Evolutionary conservation across 2,888 invertebrate genomes (phyloP).

Genomic region (Isotomurus palustris): DNA sequence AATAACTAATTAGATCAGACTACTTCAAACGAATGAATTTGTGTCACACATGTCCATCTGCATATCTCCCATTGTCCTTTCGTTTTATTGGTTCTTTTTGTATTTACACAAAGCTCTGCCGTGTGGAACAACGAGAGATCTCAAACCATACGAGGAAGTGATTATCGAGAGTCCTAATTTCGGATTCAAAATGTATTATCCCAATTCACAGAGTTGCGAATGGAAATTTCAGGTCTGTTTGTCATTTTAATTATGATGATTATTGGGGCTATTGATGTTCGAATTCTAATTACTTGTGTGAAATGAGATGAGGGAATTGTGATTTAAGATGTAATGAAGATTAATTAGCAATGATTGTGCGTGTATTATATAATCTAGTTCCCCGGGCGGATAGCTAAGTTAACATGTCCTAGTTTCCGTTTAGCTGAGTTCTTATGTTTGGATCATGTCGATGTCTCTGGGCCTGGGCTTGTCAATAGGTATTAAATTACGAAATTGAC

Average conservation of each 20-base stretch:
- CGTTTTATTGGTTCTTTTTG: too few species aligned
- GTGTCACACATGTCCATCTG: too few species aligned
- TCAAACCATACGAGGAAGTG: slow-evolving; percentile 29
- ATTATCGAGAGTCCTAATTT: slow-evolving; percentile 41
- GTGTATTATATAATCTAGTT: slow-evolving; percentile 1
- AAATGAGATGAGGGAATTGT: too few species aligned
- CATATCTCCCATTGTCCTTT: too few species aligned
- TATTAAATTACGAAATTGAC: slow-evolving; percentile 2
- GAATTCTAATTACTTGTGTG: too few species aligned
- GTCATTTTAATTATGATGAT: slow-evolving; percentile 11
- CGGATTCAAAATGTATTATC: slow-evolving; percentile 30
- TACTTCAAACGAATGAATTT: too few species aligned
- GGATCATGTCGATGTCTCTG: slow-evolving; percentile 27
- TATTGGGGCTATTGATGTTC: neutral
- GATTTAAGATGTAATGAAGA: too few species aligned
- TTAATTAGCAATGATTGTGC: too few species aligned
- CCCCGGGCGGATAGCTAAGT: slow-evolving; percentile 1
- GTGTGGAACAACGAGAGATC: slow-evolving; percentile 20
- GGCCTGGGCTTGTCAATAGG: slow-evolving; percentile 26
- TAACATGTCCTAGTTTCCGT: slow-evolving; percentile 30
- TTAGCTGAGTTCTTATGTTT: slow-evolving; percentile 38
- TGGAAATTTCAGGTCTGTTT: slow-evolving; percentile 40
- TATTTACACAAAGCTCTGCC: slow-evolving; percentile 25
- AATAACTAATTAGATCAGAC: too few species aligned
- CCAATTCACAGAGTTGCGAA: slow-evolving; percentile 29